These are phyloP conservation scores for Lycaon pictus DNA, from an alignment of 2,113 vertebrate genomes.

Conservation along the genomic window DNA sequence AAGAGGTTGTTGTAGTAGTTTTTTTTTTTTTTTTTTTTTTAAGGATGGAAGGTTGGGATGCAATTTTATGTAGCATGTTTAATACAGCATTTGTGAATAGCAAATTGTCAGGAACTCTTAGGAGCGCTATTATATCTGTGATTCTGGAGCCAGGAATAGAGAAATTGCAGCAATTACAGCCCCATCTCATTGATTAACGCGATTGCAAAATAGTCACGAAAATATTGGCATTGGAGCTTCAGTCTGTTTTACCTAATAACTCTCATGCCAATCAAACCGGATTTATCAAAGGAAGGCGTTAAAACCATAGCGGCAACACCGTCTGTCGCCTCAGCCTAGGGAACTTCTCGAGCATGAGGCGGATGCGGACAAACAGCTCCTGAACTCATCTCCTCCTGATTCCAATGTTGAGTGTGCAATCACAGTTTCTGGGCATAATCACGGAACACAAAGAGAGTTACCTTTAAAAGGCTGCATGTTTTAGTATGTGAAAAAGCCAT, in stretches of 20 bases:
- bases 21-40: neutral
- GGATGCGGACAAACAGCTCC: fast-evolving
- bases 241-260: slow-evolving; percentile 75
- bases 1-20: neutral
- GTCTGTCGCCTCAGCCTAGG: fast-evolving
- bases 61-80: slow-evolving; percentile 58
- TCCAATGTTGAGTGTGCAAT: neutral
- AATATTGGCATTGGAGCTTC: slow-evolving; percentile 64
- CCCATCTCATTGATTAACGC: slow-evolving; percentile 77
- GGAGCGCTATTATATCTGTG: slow-evolving; percentile 54
- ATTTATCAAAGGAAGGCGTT: slow-evolving; percentile 42
- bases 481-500: neutral
- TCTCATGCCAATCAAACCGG: slow-evolving; percentile 63
- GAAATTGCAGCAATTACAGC: slow-evolving; percentile 73
- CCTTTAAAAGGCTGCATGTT: neutral
- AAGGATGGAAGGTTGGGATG: slow-evolving; percentile 42
- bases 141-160: slow-evolving; percentile 68
- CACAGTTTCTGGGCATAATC: neutral
- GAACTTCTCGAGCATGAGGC: fast-evolving
- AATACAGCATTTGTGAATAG: slow-evolving; percentile 52
- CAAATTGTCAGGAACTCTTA: slow-evolving; percentile 64
- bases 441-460: neutral
- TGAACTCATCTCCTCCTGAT: fast-evolving
- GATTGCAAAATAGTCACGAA: slow-evolving; percentile 70
- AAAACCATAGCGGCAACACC: neutral